Conservation (phyloP, 2,888 invertebrate species). For the Crematogaster levior region DNA sequence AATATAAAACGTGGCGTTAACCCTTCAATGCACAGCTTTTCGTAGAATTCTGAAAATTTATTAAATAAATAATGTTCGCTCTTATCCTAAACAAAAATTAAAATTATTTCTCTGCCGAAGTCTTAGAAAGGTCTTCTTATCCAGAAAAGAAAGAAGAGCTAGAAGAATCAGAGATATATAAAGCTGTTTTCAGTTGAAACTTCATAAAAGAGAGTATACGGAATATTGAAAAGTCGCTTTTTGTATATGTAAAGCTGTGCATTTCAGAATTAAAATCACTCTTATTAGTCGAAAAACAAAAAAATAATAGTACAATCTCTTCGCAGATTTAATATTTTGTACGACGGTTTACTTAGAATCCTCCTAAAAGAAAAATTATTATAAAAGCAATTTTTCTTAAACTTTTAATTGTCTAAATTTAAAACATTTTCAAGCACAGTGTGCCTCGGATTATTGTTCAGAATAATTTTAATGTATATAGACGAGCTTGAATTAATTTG, state of each 20-base stretch:
- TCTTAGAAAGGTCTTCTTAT: too few relatives aligned
- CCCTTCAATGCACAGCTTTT: too few relatives aligned
- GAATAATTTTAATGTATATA: neutral
- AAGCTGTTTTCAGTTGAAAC: too few relatives aligned
- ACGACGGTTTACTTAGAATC: neutral
- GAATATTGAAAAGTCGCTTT: too few relatives aligned
- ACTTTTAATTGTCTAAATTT: neutral
- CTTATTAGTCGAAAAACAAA: neutral
- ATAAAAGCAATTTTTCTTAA: neutral
- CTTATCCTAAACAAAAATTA: too few relatives aligned
- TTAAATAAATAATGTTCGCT: too few relatives aligned
- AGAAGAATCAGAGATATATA: too few relatives aligned
- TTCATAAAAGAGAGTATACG: too few relatives aligned
- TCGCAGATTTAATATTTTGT: neutral
- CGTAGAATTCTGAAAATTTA: too few relatives aligned
- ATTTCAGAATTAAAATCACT: neutral
- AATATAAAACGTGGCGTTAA: neutral
- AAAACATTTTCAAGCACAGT: neutral
- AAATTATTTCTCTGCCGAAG: too few relatives aligned
- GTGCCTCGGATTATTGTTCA: neutral
- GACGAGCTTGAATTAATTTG: neutral
- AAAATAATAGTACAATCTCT: neutral
- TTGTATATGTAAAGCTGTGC: too few relatives aligned
- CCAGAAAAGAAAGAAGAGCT: too few relatives aligned
- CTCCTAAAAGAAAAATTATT: neutral